Evolutionary conservation across 2,888 invertebrate species (phyloP).

Genomic region (Chironomus tentans): DNA sequence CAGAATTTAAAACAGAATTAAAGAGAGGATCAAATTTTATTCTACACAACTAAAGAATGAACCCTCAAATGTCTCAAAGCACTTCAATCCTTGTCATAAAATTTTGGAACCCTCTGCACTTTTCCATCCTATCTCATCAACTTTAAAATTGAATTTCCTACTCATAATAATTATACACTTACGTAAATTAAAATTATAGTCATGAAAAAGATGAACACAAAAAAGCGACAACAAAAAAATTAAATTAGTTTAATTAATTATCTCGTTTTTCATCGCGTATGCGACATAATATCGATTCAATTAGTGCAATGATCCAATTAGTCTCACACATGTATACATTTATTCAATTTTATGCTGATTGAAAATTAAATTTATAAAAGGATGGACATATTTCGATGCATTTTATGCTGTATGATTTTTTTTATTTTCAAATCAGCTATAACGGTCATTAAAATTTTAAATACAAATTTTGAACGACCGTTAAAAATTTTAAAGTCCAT

Average conservation of each 20-base stretch:
- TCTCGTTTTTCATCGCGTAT: not conserved
- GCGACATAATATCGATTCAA: constrained; percentile 5
- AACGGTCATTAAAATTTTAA: not conserved
- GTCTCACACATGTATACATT: not conserved
- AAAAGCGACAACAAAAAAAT: not conserved
- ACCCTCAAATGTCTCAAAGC: too few relatives aligned
- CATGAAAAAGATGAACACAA: not conserved
- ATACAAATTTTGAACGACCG: not conserved
- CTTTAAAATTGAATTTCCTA: too few relatives aligned
- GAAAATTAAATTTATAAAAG: not conserved
- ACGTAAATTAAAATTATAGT: not conserved
- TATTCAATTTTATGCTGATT: not conserved
- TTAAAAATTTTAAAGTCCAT: not conserved
- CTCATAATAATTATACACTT: not conserved
- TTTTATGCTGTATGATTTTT: not conserved
- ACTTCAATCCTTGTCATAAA: too few relatives aligned
- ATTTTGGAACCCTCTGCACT: too few relatives aligned
- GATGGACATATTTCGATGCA: not conserved
- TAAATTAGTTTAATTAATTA: constrained; percentile 10
- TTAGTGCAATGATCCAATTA: constrained; percentile 4
- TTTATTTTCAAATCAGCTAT: not conserved
- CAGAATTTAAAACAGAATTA: too few relatives aligned
- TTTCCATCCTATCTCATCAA: too few relatives aligned
- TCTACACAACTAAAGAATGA: too few relatives aligned
- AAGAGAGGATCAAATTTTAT: too few relatives aligned